Conservation (phyloP, 2,888 invertebrate species). For the Drosophila recens region DNA sequence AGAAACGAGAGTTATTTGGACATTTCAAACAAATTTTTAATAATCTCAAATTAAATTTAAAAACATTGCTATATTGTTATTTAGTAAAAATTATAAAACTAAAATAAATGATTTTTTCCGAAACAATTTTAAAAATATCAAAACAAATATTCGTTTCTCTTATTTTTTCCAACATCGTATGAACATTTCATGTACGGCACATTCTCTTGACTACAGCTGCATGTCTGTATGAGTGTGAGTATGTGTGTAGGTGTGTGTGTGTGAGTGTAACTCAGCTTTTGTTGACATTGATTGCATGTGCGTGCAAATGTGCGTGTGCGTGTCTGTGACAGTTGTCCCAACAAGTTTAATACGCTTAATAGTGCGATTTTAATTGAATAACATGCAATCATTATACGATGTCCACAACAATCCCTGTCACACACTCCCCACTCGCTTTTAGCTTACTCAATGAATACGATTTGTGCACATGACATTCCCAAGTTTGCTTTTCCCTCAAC, state of each 20-base stretch:
- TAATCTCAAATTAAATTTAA: no score
- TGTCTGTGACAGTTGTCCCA: constrained; percentile 72
- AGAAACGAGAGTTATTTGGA: no score
- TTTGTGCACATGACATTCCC: constrained; percentile 49
- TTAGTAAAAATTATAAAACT: no score
- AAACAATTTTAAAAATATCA: no score
- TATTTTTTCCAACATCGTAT: not conserved
- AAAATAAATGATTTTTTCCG: no score
- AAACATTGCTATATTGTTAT: no score
- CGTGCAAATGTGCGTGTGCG: constrained; percentile 42
- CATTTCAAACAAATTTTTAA: no score
- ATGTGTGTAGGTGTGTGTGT: constrained; percentile 16
- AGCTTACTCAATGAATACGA: constrained; percentile 11
- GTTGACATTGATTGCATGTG: constrained; percentile 53
- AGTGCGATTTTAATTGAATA: constrained; percentile 81
- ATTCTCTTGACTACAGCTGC: constrained; percentile 24
- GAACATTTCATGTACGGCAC: constrained; percentile 11
- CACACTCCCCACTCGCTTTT: not conserved
- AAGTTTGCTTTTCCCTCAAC: constrained; percentile 50
- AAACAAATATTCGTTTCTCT: no score
- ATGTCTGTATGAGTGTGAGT: constrained; percentile 20
- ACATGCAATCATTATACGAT: constrained; percentile 58
- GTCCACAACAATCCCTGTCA: constrained; percentile 12
- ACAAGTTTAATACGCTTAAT: constrained; percentile 68
- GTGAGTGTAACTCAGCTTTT: constrained; percentile 21